Conservation (phyloP, 2,797 vertebrate genomes). For the Merluccius polli region DNA sequence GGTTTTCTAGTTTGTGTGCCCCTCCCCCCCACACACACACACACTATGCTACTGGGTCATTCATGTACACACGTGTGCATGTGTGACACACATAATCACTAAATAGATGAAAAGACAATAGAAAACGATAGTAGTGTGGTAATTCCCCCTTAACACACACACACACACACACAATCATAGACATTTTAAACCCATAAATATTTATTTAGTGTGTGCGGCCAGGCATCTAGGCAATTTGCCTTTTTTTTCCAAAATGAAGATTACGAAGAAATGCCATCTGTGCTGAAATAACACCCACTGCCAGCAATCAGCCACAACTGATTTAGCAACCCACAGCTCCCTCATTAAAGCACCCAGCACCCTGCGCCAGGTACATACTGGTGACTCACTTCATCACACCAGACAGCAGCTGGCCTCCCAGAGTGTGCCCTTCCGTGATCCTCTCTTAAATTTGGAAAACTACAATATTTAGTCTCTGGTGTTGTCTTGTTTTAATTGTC, state of each 20-base stretch:
- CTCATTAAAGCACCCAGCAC: conserved; percentile 41
- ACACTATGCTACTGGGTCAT: neutral
- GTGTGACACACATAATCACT: too few species aligned
- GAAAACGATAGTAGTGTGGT: neutral
- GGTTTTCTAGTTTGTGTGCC: neutral
- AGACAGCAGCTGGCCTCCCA: neutral
- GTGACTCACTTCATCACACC: conserved; percentile 49
- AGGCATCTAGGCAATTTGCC: conserved; percentile 39
- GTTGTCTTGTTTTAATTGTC: neutral
- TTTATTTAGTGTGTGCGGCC: conserved; percentile 2
- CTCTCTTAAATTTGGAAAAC: neutral
- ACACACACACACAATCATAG: conserved; percentile 4
- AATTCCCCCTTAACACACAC: neutral
- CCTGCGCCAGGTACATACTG: conserved; percentile 39
- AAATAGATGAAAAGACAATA: too few species aligned
- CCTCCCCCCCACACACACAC: conserved; percentile 5
- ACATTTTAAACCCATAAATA: neutral
- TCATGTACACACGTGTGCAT: too few species aligned
- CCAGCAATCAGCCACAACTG: conserved; percentile 58
- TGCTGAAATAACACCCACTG: conserved; percentile 34
- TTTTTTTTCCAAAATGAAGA: conserved; percentile 35
- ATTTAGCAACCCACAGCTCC: conserved; percentile 47
- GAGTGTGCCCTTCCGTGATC: neutral
- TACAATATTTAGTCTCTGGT: neutral
- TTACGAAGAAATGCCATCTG: conserved; percentile 57